Percentiles rank a stretch among this genome's conserved stretches.
Evolutionary conservation across 1,140 invertebrate species (phyloP).

Genomic region (Diprion similis): DNA sequence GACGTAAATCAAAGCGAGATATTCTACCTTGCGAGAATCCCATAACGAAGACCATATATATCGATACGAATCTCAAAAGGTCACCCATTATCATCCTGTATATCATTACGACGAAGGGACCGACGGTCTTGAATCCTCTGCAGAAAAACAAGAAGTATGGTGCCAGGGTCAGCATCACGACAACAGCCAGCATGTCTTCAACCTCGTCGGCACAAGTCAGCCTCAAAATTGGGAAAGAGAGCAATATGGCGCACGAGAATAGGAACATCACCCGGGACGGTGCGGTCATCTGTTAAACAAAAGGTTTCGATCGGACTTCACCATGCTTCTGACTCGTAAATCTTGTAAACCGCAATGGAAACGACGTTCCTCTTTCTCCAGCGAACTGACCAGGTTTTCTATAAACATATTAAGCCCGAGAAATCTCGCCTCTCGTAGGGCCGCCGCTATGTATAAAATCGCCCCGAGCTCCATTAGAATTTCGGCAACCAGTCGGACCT

Average conservation of each 20-base stretch:
- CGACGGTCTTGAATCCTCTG: constrained; percentile 96
- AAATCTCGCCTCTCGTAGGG: constrained; percentile 82
- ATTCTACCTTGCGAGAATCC: constrained; percentile 93
- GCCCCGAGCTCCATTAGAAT: constrained; percentile 77
- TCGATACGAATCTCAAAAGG: constrained; percentile 91
- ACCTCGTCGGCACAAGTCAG: constrained; percentile 82
- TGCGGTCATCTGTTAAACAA: constrained; percentile 76
- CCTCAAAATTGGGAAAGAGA: constrained; percentile 83
- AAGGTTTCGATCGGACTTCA: constrained; percentile 6
- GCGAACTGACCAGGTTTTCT: constrained; percentile 79
- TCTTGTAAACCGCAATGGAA: not conserved
- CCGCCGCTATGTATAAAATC: constrained; percentile 80
- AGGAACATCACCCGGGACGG: constrained; percentile 93
- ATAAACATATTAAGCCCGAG: constrained; percentile 89
- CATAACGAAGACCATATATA: constrained; percentile 96
- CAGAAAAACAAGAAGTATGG: constrained; percentile 99
- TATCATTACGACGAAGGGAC: constrained; percentile 99
- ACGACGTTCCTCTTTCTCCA: not conserved
- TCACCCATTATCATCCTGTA: constrained; percentile 98
- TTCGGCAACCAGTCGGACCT: constrained; percentile 75
- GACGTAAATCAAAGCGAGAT: not conserved
- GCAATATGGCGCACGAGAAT: constrained; percentile 87
- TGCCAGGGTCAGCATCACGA: constrained; percentile 95
- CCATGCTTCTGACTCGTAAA: not conserved
- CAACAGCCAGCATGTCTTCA: constrained; percentile 90